Conservation (phyloP, 2,797 vertebrate species). For the Acanthiza pusilla region DNA sequence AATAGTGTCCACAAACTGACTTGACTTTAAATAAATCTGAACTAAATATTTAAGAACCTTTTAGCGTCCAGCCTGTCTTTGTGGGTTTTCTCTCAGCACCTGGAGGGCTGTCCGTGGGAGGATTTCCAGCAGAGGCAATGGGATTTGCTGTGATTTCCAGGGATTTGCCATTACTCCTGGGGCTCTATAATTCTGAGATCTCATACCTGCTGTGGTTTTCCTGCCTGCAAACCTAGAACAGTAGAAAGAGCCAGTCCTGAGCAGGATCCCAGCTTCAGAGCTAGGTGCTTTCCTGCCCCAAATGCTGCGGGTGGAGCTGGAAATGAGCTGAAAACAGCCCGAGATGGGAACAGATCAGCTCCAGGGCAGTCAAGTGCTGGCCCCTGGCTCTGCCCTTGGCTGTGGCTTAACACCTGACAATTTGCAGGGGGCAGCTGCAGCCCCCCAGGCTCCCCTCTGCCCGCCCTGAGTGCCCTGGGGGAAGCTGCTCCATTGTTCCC, state of each 20-base stretch:
- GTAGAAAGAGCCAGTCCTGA: not conserved
- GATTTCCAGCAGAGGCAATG: not conserved
- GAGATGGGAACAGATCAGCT: not conserved
- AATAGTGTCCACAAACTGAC: slow-evolving; percentile 71
- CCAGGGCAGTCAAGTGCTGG: not conserved
- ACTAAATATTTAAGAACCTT: slow-evolving; percentile 74
- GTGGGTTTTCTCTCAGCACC: not conserved
- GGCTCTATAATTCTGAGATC: not conserved
- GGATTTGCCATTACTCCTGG: not conserved
- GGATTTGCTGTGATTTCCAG: not conserved
- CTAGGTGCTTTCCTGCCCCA: not conserved
- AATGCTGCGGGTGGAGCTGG: not conserved
- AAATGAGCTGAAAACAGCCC: not conserved
- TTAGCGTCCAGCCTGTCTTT: not conserved
- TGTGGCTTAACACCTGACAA: rapidly evolving
- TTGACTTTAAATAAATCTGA: slow-evolving; percentile 75
- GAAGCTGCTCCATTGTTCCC: not conserved
- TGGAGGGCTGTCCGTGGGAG: not conserved
- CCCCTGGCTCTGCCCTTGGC: not conserved
- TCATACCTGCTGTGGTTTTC: not conserved
- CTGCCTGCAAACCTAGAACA: not conserved
- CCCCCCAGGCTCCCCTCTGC: not conserved
- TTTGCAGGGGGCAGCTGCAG: not conserved
- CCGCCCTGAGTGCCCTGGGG: rapidly evolving
- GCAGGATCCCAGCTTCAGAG: not conserved